Base-by-base conservation (phyloP, 2,888 invertebrate species). In the Troilus luridus region DNA sequence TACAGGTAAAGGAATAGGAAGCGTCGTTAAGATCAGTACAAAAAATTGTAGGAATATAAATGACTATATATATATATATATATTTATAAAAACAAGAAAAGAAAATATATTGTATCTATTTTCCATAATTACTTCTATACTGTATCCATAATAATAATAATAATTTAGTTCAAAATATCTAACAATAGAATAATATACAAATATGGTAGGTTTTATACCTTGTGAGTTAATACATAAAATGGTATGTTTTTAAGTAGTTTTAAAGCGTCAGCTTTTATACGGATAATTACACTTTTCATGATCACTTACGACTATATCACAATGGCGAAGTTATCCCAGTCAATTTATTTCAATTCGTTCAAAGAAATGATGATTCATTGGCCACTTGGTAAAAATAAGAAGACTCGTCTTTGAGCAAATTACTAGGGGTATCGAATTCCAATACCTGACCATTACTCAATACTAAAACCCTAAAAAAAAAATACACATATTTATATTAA, bases 371-470 rank as follows among this genome's bases (percentile, higher is more conserved):
- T 56, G 85, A 58, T 89, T 92, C 92, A 59, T 92, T 91, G 27
- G 91, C 95, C 92, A 97, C 94, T 91, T 94, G 94, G 94, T 96
- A 96, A 93, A 97, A 96, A 93, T 96, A 94, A 11, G 97, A 97
- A 91, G 95, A 93, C 24, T 95, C 94, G 93, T 97, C 95, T 56
- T 95, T 94, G 90, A 97, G 94, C 67, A 97, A 95, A 92, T 95
- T 94, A 92, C 95, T 95, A 0, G 97, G 97, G 92, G 96, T 94
- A 91, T 96, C 96, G 93, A 97, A 96, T 94, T 97, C 97, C 12
- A 96, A 94, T 56, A 97, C 95, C 92, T 95, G 94, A 0, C 98
- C 98, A 92, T 95, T 95, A 88, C 96, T 96, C 95, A 98, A 95
- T 24, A 97, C 97, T 88, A 98, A 94, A 92, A 97, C 97, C 92